These are phyloP conservation scores for Danio jaintianensis DNA, from an alignment of 2,797 vertebrate genomes.

Conservation along the genomic window DNA sequence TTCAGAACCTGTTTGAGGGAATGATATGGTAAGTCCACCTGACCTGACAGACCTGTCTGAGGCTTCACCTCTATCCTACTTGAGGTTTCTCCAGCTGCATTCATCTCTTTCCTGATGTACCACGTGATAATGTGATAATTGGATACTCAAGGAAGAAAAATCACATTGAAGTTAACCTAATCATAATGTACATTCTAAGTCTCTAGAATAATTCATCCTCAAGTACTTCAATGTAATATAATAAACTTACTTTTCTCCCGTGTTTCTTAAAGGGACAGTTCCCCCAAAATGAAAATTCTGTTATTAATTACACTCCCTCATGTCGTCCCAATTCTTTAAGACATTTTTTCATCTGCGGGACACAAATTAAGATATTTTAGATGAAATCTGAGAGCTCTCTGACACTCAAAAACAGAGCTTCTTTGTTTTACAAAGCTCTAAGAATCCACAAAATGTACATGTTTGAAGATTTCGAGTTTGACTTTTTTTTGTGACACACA, in stretches of 20 bases:
- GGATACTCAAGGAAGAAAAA: background rate
- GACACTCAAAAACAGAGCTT: too few relatives aligned
- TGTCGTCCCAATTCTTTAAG: too few relatives aligned
- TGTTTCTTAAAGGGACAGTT: background rate
- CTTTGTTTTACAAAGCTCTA: too few relatives aligned
- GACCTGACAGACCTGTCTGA: constrained; percentile 48
- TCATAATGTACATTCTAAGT: background rate
- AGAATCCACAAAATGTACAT: too few relatives aligned
- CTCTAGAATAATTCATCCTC: background rate
- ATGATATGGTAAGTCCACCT: constrained; percentile 96
- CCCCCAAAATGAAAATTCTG: too few relatives aligned
- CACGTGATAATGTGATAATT: background rate
- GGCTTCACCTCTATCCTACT: constrained; percentile 33
- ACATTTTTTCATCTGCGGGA: too few relatives aligned
- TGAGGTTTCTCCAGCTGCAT: constrained; percentile 28
- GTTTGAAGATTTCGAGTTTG: too few relatives aligned
- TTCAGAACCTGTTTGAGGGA: constrained; percentile 99
- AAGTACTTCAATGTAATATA: too few relatives aligned
- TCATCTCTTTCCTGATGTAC: constrained; percentile 2
- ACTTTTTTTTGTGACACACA: too few relatives aligned
- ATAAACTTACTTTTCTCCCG: background rate
- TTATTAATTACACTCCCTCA: too few relatives aligned
- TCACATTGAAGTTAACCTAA: background rate
- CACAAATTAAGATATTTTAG: too few relatives aligned
- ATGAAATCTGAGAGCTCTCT: too few relatives aligned